A percentile compares a stretch with the other conserved stretches of the same genome.
Conservation (phyloP, 2,113 vertebrate genomes). For the Chloroceryle aenea region DNA sequence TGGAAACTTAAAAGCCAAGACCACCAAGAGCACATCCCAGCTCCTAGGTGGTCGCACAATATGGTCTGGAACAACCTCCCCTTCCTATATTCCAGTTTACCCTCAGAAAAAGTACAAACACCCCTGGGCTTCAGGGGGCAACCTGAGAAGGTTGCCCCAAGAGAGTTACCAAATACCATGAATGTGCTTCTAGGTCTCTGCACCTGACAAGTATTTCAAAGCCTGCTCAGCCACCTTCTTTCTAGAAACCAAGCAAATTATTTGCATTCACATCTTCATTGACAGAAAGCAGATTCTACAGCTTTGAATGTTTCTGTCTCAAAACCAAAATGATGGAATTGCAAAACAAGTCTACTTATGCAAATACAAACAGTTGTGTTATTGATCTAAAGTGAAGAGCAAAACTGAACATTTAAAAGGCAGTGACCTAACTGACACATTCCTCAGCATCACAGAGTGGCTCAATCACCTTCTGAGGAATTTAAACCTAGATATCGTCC, state of each 20-base stretch:
- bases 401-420: neutral
- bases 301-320: neutral
- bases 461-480: neutral
- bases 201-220: neutral
- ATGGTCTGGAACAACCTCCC: neutral
- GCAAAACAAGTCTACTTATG: neutral
- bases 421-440: neutral
- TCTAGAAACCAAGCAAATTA: neutral
- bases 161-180: neutral
- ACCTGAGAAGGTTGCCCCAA: neutral
- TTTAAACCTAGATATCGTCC: neutral
- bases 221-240: neutral
- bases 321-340: neutral
- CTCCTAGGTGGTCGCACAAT: neutral
- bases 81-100: neutral
- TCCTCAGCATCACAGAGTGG: neutral
- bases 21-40: neutral
- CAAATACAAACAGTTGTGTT: neutral
- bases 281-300: neutral
- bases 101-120: neutral
- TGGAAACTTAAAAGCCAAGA: neutral
- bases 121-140: neutral
- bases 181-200: neutral
- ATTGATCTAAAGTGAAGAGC: neutral
- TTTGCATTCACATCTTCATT: neutral